These are phyloP conservation scores for Yoshiicerus persimilis DNA, from an alignment of 1,140 invertebrate genomes.

Conservation along the genomic window DNA sequence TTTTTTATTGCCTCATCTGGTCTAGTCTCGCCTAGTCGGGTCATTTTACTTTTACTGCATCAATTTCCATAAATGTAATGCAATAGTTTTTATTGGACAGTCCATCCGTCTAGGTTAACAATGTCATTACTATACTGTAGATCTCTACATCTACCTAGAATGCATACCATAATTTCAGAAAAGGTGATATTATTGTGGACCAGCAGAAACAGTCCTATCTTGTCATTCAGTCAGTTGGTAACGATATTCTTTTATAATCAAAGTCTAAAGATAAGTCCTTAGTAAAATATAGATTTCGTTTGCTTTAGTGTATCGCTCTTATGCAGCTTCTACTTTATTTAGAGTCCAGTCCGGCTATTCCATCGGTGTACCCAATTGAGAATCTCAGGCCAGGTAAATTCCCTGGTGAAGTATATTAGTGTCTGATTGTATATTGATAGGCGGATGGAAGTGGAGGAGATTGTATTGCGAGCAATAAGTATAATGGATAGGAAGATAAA, in stretches of 20 bases:
- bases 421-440: too few species aligned
- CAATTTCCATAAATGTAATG: constrained; percentile 15
- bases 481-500: background rate
- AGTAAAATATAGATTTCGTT: too few species aligned
- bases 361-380: background rate
- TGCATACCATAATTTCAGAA: background rate
- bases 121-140: background rate
- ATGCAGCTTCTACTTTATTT: background rate
- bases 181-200: background rate
- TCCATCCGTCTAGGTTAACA: background rate
- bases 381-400: background rate
- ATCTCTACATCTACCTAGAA: background rate
- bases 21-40: background rate
- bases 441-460: too few species aligned
- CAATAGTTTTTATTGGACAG: background rate
- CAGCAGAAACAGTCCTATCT: background rate
- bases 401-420: too few species aligned
- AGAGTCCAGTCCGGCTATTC: background rate
- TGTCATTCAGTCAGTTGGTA: background rate
- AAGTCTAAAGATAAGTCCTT: background rate
- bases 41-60: constrained; percentile 16
- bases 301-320: background rate
- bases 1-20: background rate
- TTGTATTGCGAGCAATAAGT: too few species aligned
- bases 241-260: background rate